Percentiles rank a stretch among this genome's conserved stretches.
These are phyloP conservation scores for Crax fasciolata DNA, from an alignment of 2,797 vertebrate species.

Conservation along the genomic window DNA sequence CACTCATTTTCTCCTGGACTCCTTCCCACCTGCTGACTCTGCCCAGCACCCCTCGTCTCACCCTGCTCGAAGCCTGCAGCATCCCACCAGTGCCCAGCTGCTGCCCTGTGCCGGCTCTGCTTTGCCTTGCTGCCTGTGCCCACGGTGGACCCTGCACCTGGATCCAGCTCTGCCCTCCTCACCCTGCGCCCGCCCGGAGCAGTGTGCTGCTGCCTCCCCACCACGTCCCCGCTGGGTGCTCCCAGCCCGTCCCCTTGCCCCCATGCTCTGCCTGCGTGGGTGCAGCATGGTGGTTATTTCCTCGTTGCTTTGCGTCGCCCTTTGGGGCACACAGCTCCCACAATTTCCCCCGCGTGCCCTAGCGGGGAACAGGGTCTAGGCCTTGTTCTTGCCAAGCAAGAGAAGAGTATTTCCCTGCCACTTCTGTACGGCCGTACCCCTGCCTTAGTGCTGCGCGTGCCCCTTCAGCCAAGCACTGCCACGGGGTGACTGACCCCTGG, in stretches of 20 bases:
- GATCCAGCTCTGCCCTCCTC: slow-evolving; percentile 7
- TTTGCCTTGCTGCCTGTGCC: slow-evolving; percentile 70
- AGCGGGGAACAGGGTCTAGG: background rate
- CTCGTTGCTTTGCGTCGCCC: background rate
- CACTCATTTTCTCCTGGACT: slow-evolving; percentile 63
- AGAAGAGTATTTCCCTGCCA: background rate
- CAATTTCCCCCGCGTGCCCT: background rate
- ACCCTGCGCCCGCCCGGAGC: background rate
- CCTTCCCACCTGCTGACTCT: background rate
- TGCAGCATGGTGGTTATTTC: slow-evolving; percentile 49
- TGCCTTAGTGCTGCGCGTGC: background rate
- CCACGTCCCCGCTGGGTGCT: slow-evolving; percentile 46
- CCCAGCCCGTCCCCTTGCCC: slow-evolving; percentile 42
- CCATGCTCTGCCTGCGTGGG: slow-evolving; percentile 47
- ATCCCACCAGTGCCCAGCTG: slow-evolving; percentile 45
- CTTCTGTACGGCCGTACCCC: background rate
- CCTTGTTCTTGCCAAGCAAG: background rate
- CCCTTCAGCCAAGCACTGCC: slow-evolving; percentile 44
- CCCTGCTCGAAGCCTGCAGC: slow-evolving; percentile 65
- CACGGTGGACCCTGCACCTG: slow-evolving; percentile 26
- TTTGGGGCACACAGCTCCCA: background rate
- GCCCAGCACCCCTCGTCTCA: slow-evolving; percentile 26
- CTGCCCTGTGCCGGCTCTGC: slow-evolving; percentile 50
- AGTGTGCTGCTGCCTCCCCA: slow-evolving; percentile 2
- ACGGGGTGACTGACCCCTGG: background rate